Base-by-base conservation (phyloP, 2,888 invertebrate species). In the Campaea margaritaria region DNA sequence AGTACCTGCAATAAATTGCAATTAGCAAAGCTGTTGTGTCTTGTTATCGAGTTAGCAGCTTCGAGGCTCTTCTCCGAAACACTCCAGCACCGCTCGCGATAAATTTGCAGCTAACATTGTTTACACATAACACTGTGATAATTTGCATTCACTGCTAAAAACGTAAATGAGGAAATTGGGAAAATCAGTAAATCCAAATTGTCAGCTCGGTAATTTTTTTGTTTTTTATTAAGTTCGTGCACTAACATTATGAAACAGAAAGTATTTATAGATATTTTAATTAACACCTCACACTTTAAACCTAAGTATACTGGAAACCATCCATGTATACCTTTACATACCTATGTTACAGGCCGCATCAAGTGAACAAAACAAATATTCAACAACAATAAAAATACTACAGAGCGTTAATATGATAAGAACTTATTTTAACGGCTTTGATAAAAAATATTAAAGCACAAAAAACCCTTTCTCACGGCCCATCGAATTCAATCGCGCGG, bases 1-100 rank as follows among this genome's bases (percentile, higher is more conserved):
- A 90, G 91, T 89, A 90, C 91, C 91, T 92, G 91, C 89, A 91
- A 92, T 90, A 91, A 92, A 91, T 91, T 91, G 91, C 91, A 92
- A 91, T 91, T 91, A 91, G 89, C 87, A 89, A 84, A 89, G 86
- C 90, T 85, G 89, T 87, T 89, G 87, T 85, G 87, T 91, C 91
- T 91, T 91, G 91, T 91, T 91, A 91, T 91, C 88, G 87, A 91
- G 91, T 91, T 91, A 90, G 89, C 89, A 85, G 87, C 81, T 87
- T 84, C 83, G 78, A 85, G 84, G 83, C 81, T 83, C 86, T 82
- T 77, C 79, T 70, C 67, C 77, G 76, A 73, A 76, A 79, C 86
- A 82, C 85, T 86, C 77, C 78, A 82, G 79, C 73, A 76, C 72
- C 72, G 73, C 76, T 79, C 73, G 75, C 68, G 76, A 80, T 79